Evolutionary conservation across 2,888 invertebrate genomes (phyloP).

Genomic region (Andrena chrysosceles): DNA sequence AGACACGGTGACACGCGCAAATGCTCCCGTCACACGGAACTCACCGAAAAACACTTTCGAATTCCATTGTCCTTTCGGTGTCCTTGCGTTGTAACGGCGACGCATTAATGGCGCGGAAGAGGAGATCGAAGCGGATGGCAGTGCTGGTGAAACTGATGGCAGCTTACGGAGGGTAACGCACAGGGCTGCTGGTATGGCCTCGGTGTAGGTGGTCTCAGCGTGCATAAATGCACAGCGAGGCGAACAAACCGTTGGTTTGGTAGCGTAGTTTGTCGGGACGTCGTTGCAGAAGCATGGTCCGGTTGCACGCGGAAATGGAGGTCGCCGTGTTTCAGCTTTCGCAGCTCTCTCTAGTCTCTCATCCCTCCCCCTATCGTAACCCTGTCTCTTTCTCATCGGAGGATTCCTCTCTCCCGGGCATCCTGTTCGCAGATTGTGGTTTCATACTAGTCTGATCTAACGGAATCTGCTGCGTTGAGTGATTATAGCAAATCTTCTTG

Average conservation of each 20-base stretch:
- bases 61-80: neutral
- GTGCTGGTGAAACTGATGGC: conserved; percentile 65
- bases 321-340: conserved; percentile 60
- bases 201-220: conserved; percentile 39
- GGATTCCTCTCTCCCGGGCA: conserved; percentile 6
- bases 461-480: conserved; percentile 39
- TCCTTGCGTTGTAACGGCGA: conserved; percentile 24
- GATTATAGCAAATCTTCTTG: conserved; percentile 29
- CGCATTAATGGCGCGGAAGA: conserved; percentile 65
- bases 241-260: conserved; percentile 64
- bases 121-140: conserved; percentile 56
- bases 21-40: neutral
- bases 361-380: conserved; percentile 3
- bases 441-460: conserved; percentile 48
- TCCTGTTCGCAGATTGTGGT: conserved; percentile 29
- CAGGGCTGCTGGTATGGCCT: conserved; percentile 39
- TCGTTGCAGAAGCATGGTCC: conserved; percentile 62
- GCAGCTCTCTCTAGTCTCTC: conserved; percentile 10
- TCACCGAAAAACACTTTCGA: conserved; percentile 38
- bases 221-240: conserved; percentile 72
- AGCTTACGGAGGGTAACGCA: conserved; percentile 47
- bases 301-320: conserved; percentile 66
- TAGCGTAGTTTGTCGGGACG: conserved; percentile 66
- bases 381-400: conserved; percentile 5
- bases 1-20: too few species aligned